Base-by-base conservation (phyloP, 1,140 invertebrate genomes). In the Zeugodacus cucurbitae region DNA sequence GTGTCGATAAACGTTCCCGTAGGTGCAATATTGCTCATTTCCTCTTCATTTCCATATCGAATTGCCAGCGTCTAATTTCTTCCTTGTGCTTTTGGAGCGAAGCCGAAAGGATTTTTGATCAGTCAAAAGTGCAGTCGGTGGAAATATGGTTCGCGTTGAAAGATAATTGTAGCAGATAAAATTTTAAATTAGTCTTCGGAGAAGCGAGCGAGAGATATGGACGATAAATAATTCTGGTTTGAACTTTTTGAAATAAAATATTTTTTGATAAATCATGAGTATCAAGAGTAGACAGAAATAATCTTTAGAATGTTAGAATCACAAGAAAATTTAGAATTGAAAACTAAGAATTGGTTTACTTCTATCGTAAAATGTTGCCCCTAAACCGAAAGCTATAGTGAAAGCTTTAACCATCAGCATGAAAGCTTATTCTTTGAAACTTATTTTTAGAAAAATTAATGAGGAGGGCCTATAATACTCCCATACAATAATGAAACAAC, bases 21-120 rank as follows among this genome's bases (percentile, higher is more conserved):
- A 82, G 74, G 74, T 82, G 74, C 74, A 82, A 82, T 82, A 82
- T 82, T 48, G 3, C 41, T 82, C 7, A 82, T 48, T 82, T 82
- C 41, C 74, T 82, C 41, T 48, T 82, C 41, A 82, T 44, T 82
- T 82, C 41, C 41, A 82, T 82, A 54, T 82, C 74, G 44, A 82
- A 82, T 26, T 54, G 74, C 41, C 41, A 82, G 74, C 26, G 48
- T n/a, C 74, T 82, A 82, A 48, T 82, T 82, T 48, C n/a, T 48
- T 48, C 41, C 11, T 34, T 82, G 3, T 8, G 37, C 74, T 48
- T 20, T 4, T 41, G 37, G 34, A 10, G 6, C 2, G 37, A 74
- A 37, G 41, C 3, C 17, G 34, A 4, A 74, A 37, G 34, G 70
- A 41, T 41, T 74, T 59, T n/a, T 41, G 34, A 4, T 22, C 22